Conservation (phyloP, 2,888 invertebrate genomes). For the Steinernema scapterisci region DNA sequence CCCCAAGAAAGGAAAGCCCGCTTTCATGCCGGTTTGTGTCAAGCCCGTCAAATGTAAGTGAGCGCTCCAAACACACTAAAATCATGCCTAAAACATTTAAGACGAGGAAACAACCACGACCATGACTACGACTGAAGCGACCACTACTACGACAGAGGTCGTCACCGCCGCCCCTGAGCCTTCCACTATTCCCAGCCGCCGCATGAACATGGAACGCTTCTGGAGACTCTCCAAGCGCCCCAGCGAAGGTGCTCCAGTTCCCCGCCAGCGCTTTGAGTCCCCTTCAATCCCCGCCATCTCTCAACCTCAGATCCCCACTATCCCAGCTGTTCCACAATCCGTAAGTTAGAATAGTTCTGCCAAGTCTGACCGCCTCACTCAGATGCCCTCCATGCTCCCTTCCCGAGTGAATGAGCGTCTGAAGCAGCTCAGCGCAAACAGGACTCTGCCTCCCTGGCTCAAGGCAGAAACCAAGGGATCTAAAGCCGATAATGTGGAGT, state of each 20-base stretch:
- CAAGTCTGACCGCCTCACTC: no score
- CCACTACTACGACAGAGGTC: constrained; percentile 29
- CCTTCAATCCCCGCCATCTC: neutral
- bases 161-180: constrained; percentile 32
- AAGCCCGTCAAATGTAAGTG: constrained; percentile 3
- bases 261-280: neutral
- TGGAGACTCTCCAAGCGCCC: constrained; percentile 53
- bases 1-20: constrained; percentile 49
- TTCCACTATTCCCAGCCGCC: constrained; percentile 29
- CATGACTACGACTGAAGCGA: constrained; percentile 35
- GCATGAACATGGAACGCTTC: constrained; percentile 66
- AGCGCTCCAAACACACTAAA: neutral
- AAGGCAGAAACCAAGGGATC: neutral
- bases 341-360: neutral
- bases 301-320: neutral
- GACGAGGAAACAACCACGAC: constrained; percentile 44
- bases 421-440: constrained; percentile 1
- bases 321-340: neutral
- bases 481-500: constrained; percentile 37
- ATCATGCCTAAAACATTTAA: neutral
- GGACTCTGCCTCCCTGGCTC: constrained; percentile 15
- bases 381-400: neutral
- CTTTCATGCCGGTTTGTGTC: neutral
- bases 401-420: constrained; percentile 5
- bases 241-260: neutral